Evolutionary conservation across 1,140 invertebrate species (phyloP).

Genomic region (Oryctes rhinoceros): DNA sequence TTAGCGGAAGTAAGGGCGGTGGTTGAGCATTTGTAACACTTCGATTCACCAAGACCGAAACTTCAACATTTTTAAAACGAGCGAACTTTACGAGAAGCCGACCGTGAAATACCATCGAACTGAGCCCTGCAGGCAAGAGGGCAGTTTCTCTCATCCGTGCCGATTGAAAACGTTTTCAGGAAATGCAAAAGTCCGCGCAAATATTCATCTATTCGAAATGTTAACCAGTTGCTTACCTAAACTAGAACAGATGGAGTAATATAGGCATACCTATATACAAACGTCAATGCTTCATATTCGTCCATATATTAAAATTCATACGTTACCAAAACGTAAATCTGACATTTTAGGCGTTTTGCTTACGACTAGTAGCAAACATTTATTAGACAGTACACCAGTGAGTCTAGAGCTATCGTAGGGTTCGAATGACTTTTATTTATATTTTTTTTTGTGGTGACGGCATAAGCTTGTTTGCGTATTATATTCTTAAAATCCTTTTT

Average conservation of each 20-base stretch:
- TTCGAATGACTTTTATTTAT: too few relatives aligned
- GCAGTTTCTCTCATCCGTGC: background rate
- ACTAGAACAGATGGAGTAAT: constrained; percentile 5
- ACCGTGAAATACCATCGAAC: constrained; percentile 14
- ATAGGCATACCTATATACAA: background rate
- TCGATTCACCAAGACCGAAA: constrained; percentile 12
- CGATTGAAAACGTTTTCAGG: constrained; percentile 9
- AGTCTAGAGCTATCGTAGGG: too few relatives aligned
- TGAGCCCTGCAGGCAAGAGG: background rate
- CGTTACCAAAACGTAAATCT: too few relatives aligned
- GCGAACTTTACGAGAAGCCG: constrained; percentile 2
- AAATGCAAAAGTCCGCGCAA: background rate
- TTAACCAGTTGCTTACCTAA: constrained; percentile 6
- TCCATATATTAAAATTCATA: too few relatives aligned
- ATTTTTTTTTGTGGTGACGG: too few relatives aligned
- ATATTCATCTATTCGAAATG: constrained; percentile 13
- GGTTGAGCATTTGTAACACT: background rate
- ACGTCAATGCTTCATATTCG: background rate
- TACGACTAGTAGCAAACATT: too few relatives aligned
- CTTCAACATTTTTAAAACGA: constrained; percentile 15
- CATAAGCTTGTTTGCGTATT: too few relatives aligned
- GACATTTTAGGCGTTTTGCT: too few relatives aligned
- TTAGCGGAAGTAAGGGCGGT: background rate
- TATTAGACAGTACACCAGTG: too few relatives aligned
- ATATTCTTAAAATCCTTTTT: too few relatives aligned